Evolutionary conservation across 2,888 invertebrate genomes (phyloP).

Genomic region (Lasioglossum zephyrum): DNA sequence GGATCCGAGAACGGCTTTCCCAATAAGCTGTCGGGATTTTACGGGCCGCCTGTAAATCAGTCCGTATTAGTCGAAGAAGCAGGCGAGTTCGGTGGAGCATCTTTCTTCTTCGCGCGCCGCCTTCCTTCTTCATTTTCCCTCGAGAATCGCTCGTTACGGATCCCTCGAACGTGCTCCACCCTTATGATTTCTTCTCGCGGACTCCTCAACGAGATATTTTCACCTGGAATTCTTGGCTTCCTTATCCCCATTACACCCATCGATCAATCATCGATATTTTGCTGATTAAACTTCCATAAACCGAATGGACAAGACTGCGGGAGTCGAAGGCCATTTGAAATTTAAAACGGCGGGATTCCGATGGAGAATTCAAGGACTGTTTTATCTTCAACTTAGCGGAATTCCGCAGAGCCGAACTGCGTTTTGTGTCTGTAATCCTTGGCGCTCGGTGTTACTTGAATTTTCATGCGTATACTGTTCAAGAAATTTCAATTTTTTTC

Average conservation of each 20-base stretch:
- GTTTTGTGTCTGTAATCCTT: background rate
- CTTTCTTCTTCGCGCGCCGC: background rate
- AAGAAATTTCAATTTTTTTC: too few species aligned
- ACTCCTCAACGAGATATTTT: slow-evolving; percentile 25
- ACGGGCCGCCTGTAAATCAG: slow-evolving; percentile 19
- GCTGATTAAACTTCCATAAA: background rate
- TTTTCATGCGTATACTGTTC: background rate
- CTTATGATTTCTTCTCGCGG: slow-evolving; percentile 19
- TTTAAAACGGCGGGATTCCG: background rate
- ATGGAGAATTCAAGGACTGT: background rate
- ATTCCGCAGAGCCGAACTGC: background rate
- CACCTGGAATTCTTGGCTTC: slow-evolving; percentile 14
- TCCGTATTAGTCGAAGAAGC: background rate
- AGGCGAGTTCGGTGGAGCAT: background rate
- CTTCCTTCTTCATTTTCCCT: slow-evolving; percentile 7
- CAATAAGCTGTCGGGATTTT: slow-evolving; percentile 29
- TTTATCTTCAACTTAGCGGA: background rate
- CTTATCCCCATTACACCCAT: background rate
- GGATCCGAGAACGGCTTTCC: background rate
- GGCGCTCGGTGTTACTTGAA: background rate
- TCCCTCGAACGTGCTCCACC: background rate
- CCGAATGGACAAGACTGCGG: background rate
- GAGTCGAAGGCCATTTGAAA: background rate
- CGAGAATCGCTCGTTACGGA: slow-evolving; percentile 19
- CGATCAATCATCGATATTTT: background rate